phyloP scores from a whole-genome alignment of 2,797 vertebrate genomes.

The Eremophila alpestris region DNA sequence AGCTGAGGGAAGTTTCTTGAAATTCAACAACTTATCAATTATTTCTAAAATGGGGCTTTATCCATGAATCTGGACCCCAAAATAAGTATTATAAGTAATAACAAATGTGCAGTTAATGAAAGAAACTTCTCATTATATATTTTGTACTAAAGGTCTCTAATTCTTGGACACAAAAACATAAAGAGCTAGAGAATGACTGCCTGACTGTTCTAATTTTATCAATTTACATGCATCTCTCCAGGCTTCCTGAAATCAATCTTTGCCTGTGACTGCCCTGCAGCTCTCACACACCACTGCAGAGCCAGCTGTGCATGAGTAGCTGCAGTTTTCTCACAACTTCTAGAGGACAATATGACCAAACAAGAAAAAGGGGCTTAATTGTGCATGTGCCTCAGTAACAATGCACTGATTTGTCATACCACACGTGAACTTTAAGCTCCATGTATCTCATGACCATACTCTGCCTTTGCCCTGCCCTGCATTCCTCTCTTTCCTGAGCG shows the following conservation, averaged over 20 bases:
- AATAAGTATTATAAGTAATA: background rate
- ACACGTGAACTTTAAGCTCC: background rate
- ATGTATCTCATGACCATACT: background rate
- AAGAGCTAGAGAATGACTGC: background rate
- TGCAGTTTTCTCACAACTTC: background rate
- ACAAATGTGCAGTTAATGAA: background rate
- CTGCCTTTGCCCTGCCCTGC: background rate
- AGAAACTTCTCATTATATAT: background rate
- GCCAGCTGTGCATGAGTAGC: slow-evolving; percentile 30
- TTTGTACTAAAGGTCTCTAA: background rate
- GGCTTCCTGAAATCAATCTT: slow-evolving; percentile 35
- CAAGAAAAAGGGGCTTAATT: background rate
- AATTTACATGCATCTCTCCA: slow-evolving; percentile 1
- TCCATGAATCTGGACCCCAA: background rate
- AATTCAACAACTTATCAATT: background rate
- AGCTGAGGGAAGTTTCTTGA: background rate
- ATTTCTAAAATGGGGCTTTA: background rate
- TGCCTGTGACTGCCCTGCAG: slow-evolving; percentile 32
- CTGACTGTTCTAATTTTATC: background rate
- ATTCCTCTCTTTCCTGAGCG: accelerated
- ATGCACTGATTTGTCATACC: background rate
- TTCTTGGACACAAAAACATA: background rate
- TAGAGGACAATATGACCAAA: background rate
- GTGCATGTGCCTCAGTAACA: background rate
- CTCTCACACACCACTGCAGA: background rate